Evolutionary conservation across 2,797 vertebrate species (phyloP).

Genomic region (Protonibea diacanthus): DNA sequence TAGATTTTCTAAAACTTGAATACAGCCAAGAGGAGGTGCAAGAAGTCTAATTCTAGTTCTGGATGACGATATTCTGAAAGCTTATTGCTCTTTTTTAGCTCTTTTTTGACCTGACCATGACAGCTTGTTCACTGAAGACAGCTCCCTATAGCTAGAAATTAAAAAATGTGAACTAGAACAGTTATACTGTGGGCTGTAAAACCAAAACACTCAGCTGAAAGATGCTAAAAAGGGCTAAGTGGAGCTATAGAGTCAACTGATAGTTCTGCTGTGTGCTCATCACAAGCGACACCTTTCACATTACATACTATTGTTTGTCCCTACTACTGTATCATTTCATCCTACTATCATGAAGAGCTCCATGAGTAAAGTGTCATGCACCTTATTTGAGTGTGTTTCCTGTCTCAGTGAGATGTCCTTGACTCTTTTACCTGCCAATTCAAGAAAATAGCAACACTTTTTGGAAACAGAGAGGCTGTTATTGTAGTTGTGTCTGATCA

Average conservation of each 20-base stretch:
- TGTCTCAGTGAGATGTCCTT: background rate
- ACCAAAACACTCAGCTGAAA: background rate
- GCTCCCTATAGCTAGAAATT: background rate
- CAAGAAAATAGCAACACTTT: background rate
- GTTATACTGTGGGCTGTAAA: background rate
- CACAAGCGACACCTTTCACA: background rate
- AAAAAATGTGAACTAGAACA: background rate
- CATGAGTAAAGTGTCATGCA: no score
- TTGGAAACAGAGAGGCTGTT: background rate
- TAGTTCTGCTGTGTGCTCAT: background rate
- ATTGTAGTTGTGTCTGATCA: background rate
- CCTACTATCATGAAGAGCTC: no score
- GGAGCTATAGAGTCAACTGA: background rate
- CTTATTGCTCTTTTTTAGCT: background rate
- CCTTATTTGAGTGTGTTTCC: background rate
- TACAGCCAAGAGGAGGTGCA: no score
- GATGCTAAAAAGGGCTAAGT: background rate
- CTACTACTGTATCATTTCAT: no score
- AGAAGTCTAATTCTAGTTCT: no score
- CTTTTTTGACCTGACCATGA: background rate
- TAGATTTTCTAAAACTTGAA: no score
- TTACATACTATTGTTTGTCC: background rate
- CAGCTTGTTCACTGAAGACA: background rate
- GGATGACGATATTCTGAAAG: no score
- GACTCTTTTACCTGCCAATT: background rate